Evolutionary conservation across 2,888 invertebrate species (phyloP).

Genomic region (Synergus japonicus): DNA sequence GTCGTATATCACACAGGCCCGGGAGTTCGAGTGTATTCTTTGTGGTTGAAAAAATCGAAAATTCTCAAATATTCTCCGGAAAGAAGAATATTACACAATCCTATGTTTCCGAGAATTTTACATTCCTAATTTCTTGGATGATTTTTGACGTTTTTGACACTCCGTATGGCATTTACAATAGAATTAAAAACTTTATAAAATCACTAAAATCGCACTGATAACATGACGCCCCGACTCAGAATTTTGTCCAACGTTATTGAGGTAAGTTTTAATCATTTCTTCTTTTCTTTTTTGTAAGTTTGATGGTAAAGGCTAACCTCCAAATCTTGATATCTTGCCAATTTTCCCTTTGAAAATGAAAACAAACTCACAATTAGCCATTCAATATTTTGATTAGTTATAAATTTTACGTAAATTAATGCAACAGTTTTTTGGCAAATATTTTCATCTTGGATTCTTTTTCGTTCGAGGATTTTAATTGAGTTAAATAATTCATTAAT

Average conservation of each 20-base stretch:
- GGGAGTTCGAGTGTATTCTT: too few relatives aligned
- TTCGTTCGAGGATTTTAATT: neutral
- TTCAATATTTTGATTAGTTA: neutral
- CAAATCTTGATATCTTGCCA: neutral
- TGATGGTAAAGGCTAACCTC: slow-evolving; percentile 41
- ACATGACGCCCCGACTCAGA: slow-evolving; percentile 87
- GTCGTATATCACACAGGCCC: too few relatives aligned
- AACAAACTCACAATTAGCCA: neutral
- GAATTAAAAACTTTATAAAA: slow-evolving; percentile 8
- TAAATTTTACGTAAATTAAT: neutral
- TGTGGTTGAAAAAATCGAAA: too few relatives aligned
- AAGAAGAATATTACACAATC: too few relatives aligned
- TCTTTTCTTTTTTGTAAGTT: neutral
- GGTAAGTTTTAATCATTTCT: slow-evolving; percentile 75
- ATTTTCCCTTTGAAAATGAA: neutral
- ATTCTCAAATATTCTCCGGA: too few relatives aligned
- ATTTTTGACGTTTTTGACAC: neutral
- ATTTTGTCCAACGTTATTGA: slow-evolving; percentile 85
- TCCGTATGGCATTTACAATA: slow-evolving; percentile 25
- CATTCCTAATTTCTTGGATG: too few relatives aligned
- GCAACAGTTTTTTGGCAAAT: neutral
- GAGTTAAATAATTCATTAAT: neutral
- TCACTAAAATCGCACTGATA: slow-evolving; percentile 54
- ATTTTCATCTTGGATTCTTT: neutral
- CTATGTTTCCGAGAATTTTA: too few relatives aligned